Percentiles rank a stretch among this genome's conserved stretches.
Evolutionary conservation across 1,140 invertebrate genomes (phyloP).

Genomic region (Yoshiicerus persimilis): DNA sequence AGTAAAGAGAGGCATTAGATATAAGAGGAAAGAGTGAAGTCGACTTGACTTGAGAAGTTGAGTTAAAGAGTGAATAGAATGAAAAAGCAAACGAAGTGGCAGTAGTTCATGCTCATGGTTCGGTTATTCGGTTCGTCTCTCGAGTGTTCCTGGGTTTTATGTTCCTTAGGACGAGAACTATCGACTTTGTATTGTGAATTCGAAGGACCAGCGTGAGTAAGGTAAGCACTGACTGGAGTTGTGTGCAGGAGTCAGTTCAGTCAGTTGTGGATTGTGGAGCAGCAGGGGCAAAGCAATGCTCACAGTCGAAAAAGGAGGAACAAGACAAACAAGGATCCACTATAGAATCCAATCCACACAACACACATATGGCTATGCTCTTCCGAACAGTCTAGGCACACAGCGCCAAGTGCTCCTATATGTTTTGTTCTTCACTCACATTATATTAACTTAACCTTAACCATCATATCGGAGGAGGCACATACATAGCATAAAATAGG

Average conservation of each 20-base stretch:
- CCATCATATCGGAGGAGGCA: not conserved
- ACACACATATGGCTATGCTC: not conserved
- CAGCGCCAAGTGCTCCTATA: no score
- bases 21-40: not conserved
- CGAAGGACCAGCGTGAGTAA: not conserved
- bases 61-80: conserved; percentile 7
- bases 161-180: not conserved
- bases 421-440: no score
- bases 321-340: not conserved
- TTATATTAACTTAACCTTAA: not conserved
- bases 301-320: not conserved
- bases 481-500: no score
- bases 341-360: not conserved
- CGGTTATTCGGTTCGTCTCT: not conserved
- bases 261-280: not conserved
- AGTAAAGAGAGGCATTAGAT: conserved; percentile 3
- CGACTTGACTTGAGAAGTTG: not conserved
- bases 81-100: conserved; percentile 7
- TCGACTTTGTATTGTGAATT: not conserved
- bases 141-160: not conserved
- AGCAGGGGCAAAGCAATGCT: not conserved
- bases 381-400: no score
- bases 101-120: conserved; percentile 5
- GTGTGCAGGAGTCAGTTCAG: not conserved
- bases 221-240: not conserved